A percentile compares a stretch with the other conserved stretches of the same genome.
Conservation (phyloP, 2,113 vertebrate species). For the Hylia prasina region DNA sequence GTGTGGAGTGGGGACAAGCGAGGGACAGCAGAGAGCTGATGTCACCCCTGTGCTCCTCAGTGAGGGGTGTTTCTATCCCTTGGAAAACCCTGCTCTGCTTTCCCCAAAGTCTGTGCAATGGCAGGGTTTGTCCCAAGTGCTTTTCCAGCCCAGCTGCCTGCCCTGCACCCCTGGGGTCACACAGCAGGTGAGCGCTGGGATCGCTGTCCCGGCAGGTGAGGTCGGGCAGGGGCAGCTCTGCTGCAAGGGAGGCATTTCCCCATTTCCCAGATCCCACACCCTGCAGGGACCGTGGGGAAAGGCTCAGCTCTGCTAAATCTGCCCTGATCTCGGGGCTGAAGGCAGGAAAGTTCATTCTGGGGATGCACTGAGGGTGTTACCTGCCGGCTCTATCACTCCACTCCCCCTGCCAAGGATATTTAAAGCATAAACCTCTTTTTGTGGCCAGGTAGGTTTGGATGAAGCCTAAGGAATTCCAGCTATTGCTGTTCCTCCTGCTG, state of each 20-base stretch:
- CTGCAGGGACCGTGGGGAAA: background rate
- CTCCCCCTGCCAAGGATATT: background rate
- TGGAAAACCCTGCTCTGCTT: background rate
- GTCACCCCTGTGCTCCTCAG: background rate
- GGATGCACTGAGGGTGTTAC: background rate
- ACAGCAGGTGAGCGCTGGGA: background rate
- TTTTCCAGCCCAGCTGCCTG: background rate
- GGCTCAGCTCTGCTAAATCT: background rate
- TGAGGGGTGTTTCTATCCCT: background rate
- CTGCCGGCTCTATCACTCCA: background rate
- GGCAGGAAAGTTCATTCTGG: background rate
- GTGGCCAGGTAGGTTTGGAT: background rate
- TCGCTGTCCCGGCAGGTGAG: background rate
- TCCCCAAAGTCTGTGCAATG: background rate
- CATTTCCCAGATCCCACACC: background rate
- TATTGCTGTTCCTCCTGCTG: background rate
- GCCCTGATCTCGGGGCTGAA: background rate
- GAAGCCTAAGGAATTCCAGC: background rate
- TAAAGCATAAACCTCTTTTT: background rate
- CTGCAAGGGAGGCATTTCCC: background rate
- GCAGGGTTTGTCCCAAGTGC: background rate
- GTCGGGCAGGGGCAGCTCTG: background rate
- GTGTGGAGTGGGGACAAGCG: background rate
- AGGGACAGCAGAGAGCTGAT: background rate
- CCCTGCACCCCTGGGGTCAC: background rate